These are phyloP conservation scores for Drosophila putrida DNA, from an alignment of 2,888 invertebrate genomes.

Conservation along the genomic window DNA sequence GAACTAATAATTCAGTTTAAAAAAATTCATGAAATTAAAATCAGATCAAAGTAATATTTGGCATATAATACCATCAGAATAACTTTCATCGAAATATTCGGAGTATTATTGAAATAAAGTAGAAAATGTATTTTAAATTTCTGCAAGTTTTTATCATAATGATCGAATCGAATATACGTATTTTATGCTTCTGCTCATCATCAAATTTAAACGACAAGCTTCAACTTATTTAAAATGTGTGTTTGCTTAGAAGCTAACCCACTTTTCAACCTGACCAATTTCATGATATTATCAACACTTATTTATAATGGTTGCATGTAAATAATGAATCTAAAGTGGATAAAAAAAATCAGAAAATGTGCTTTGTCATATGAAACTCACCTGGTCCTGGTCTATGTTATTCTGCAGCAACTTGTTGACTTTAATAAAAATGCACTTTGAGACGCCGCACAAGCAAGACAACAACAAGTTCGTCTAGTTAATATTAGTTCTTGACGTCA, in stretches of 20 bases:
- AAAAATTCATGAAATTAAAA: no score
- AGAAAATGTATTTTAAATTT: no score
- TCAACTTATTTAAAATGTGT: neutral
- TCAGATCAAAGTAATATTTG: no score
- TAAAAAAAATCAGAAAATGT: constrained; percentile 15
- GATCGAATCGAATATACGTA: neutral
- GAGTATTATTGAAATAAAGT: no score
- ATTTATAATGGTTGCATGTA: constrained; percentile 22
- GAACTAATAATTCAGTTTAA: no score
- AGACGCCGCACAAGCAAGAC: constrained; percentile 26
- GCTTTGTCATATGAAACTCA: constrained; percentile 56
- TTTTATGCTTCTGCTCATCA: neutral
- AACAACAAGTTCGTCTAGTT: constrained; percentile 47
- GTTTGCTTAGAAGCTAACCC: constrained; percentile 8
- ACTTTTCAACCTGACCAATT: constrained; percentile 17
- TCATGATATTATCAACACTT: constrained; percentile 46
- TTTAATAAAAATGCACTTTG: constrained; percentile 76
- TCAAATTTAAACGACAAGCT: neutral
- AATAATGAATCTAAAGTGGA: constrained; percentile 24
- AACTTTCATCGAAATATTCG: no score
- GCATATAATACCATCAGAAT: no score
- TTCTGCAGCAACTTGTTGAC: constrained; percentile 76
- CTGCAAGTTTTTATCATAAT: neutral
- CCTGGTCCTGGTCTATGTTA: constrained; percentile 58
- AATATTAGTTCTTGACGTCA: constrained; percentile 52